phyloP scores from a whole-genome alignment of 2,797 vertebrate genomes.

The Galago senegalensis region DNA sequence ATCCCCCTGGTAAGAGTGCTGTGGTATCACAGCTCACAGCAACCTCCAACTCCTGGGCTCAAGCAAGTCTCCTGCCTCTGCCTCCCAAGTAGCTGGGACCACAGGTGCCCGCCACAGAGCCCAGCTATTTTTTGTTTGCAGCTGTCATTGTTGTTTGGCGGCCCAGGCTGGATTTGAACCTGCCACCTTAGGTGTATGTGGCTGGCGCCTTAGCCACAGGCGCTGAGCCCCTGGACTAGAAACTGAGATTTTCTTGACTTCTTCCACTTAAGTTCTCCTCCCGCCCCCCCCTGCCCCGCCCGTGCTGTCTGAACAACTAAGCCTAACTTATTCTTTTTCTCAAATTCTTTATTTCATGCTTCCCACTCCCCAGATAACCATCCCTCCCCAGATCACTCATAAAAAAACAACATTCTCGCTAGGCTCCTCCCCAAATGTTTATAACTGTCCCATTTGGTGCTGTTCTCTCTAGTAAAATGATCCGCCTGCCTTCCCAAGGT shows the following conservation, averaged over 20 bases:
- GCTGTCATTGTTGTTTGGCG: too few species aligned
- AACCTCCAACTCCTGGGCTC: too few species aligned
- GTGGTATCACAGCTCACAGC: too few species aligned
- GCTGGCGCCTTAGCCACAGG: too few species aligned
- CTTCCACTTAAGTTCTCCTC: neutral
- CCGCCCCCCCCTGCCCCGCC: too few species aligned
- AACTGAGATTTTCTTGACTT: neutral
- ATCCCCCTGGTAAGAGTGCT: too few species aligned
- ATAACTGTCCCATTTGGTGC: neutral
- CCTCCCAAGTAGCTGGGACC: too few species aligned
- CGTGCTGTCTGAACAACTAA: neutral
- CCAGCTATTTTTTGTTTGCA: too few species aligned
- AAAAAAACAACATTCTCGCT: neutral
- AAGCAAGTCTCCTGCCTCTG: too few species aligned
- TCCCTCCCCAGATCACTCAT: neutral
- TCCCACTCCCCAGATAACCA: neutral
- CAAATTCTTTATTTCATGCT: neutral
- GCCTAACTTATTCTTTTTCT: neutral
- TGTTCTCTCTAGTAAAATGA: neutral
- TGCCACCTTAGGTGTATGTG: too few species aligned
- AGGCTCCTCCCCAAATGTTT: neutral
- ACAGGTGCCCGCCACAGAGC: too few species aligned
- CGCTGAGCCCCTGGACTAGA: neutral
- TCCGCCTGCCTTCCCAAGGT: slow-evolving; percentile 32
- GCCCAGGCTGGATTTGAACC: too few species aligned